phyloP scores from a whole-genome alignment of 2,888 invertebrate genomes.

The Idaea dimidiata region DNA sequence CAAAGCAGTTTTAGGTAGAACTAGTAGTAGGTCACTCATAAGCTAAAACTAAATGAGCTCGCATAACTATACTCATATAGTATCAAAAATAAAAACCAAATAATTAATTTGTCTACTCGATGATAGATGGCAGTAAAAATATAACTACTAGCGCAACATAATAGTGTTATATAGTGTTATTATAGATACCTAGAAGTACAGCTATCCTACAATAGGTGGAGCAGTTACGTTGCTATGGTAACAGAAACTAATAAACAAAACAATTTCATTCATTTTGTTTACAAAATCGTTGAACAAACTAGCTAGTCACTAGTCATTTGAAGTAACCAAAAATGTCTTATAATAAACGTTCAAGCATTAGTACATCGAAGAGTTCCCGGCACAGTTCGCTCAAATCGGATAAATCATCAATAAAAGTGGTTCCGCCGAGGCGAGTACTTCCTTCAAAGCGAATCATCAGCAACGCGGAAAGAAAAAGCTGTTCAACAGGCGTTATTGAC shows the following conservation, averaged over 20 bases:
- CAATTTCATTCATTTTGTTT: conserved; percentile 15
- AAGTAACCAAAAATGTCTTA: conserved; percentile 23
- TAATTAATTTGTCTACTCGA: too few relatives aligned
- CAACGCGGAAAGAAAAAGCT: conserved; percentile 44
- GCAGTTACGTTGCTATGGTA: conserved; percentile 30
- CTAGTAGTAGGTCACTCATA: too few relatives aligned
- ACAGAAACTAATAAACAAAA: conserved; percentile 14
- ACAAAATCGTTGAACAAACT: conserved; percentile 2
- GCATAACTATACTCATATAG: too few relatives aligned
- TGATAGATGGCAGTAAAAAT: conserved; percentile 33
- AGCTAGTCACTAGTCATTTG: neutral
- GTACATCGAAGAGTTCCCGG: conserved; percentile 21
- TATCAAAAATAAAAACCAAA: too few relatives aligned
- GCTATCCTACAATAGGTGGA: neutral
- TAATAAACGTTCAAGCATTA: conserved; percentile 12
- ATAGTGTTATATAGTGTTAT: neutral
- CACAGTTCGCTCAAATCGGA: conserved; percentile 24
- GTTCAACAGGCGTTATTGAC: conserved; percentile 44
- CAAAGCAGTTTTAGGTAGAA: too few relatives aligned
- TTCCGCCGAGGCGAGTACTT: conserved; percentile 46
- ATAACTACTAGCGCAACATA: neutral
- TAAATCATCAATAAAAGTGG: conserved; percentile 21
- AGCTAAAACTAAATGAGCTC: too few relatives aligned
- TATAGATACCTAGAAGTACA: neutral
- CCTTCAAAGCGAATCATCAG: conserved; percentile 38